phyloP scores from a whole-genome alignment of 2,113 vertebrate genomes.

The Gasterosteus nipponicus region DNA sequence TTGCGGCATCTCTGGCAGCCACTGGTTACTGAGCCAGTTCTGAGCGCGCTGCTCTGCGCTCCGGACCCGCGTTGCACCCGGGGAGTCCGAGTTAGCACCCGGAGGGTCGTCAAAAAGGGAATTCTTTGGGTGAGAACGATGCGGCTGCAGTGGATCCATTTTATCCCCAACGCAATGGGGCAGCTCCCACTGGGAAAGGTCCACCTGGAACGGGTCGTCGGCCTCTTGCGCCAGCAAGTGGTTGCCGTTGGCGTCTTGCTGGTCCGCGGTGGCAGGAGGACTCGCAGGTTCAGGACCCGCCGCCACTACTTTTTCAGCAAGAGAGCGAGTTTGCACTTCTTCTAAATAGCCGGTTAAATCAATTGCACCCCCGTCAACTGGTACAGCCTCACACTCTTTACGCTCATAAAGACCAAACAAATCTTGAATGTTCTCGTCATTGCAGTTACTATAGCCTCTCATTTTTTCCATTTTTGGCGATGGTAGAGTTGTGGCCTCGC shows the following conservation, averaged over 20 bases:
- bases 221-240: not conserved
- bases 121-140: not conserved
- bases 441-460: not conserved
- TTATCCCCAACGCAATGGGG: not conserved
- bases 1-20: slow-evolving; percentile 5
- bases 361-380: slow-evolving; percentile 21
- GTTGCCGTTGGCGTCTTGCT: not conserved
- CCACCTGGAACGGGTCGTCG: not conserved
- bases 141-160: slow-evolving; percentile 13
- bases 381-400: slow-evolving; percentile 1
- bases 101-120: slow-evolving; percentile 1
- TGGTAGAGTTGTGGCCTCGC: not conserved
- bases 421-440: not conserved
- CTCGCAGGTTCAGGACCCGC: not conserved
- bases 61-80: not conserved
- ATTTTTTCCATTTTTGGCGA: not conserved
- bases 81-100: not conserved
- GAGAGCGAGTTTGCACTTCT: slow-evolving; percentile 34
- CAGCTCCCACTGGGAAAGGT: slow-evolving; percentile 1
- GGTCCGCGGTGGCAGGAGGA: not conserved
- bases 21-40: slow-evolving; percentile 4
- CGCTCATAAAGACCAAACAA: not conserved
- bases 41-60: not conserved
- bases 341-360: slow-evolving; percentile 59
- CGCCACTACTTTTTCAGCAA: slow-evolving; percentile 1